Percentiles rank a stretch among this genome's conserved stretches.
Evolutionary conservation across 2,797 vertebrate genomes (phyloP).

Genomic region (Labroides dimidiatus): DNA sequence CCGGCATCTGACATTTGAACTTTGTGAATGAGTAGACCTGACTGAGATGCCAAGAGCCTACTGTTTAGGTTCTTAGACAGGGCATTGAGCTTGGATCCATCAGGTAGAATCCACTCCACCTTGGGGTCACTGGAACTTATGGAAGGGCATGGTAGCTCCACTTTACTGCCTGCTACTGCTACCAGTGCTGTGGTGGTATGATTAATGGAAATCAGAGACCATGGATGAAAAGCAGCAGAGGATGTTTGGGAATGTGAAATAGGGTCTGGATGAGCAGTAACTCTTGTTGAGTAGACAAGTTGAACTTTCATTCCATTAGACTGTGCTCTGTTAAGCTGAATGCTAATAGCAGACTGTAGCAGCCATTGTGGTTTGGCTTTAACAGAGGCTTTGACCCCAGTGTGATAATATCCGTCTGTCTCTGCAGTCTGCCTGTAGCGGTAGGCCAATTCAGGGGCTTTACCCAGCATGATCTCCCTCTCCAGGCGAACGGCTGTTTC

Average conservation of each 20-base stretch:
- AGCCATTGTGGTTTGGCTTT: constrained; percentile 88
- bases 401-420: constrained; percentile 90
- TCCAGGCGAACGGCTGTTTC: constrained; percentile 89
- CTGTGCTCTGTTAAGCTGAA: constrained; percentile 88
- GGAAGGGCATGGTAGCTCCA: constrained; percentile 86
- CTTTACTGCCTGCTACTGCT: constrained; percentile 78
- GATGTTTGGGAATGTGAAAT: constrained; percentile 32
- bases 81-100: constrained; percentile 83
- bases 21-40: constrained; percentile 81
- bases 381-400: constrained; percentile 89
- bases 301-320: constrained; percentile 86
- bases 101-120: constrained; percentile 89
- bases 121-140: constrained; percentile 84
- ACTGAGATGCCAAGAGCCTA: constrained; percentile 78
- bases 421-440: constrained; percentile 88
- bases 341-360: constrained; percentile 86
- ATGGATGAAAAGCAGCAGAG: constrained; percentile 72
- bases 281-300: constrained; percentile 84
- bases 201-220: constrained; percentile 89
- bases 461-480: constrained; percentile 84
- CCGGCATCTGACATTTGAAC: constrained; percentile 84
- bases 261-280: constrained; percentile 76
- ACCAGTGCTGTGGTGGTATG: constrained; percentile 67
- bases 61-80: constrained; percentile 74
- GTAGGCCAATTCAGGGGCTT: constrained; percentile 82